A percentile compares a stretch with the other conserved stretches of the same genome.
These are phyloP conservation scores for Ephialtes manifestator DNA, from an alignment of 2,888 invertebrate species.

Conservation along the genomic window DNA sequence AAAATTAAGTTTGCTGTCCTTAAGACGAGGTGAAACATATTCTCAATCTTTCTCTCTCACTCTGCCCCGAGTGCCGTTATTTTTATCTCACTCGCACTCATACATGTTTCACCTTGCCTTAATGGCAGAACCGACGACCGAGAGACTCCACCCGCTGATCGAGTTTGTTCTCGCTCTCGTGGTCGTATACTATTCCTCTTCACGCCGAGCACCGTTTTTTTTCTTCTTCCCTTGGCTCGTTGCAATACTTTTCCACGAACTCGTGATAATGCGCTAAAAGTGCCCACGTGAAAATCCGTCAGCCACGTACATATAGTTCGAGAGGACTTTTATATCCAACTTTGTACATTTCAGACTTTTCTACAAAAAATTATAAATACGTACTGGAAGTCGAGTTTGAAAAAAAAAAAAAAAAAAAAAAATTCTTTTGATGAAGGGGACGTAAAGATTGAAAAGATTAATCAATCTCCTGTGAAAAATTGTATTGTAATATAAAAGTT, in stretches of 20 bases:
- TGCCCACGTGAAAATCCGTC: constrained; percentile 46
- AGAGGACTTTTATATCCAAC: neutral
- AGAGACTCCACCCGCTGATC: constrained; percentile 54
- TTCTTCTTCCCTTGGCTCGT: constrained; percentile 2
- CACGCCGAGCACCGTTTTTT: constrained; percentile 1
- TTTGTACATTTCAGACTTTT: neutral
- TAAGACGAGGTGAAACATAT: neutral
- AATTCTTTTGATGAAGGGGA: neutral
- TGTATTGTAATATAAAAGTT: too few species aligned
- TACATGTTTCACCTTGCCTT: neutral
- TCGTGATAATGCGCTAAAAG: constrained; percentile 51
- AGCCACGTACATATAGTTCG: too few species aligned
- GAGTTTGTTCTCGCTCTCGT: constrained; percentile 45
- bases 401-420: neutral
- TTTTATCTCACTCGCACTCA: neutral
- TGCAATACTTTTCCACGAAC: constrained; percentile 29
- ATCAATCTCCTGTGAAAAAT: constrained; percentile 26
- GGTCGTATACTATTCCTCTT: constrained; percentile 5
- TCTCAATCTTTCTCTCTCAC: neutral
- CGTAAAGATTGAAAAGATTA: constrained; percentile 6
- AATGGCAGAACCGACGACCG: constrained; percentile 58
- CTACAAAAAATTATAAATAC: too few species aligned
- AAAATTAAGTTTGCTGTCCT: constrained; percentile 58
- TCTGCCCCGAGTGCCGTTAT: neutral
- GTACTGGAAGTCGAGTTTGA: neutral